A percentile compares a stretch with the other conserved stretches of the same genome.
These are phyloP conservation scores for Anomalospiza imberbis DNA, from an alignment of 2,797 vertebrate genomes.

Conservation along the genomic window DNA sequence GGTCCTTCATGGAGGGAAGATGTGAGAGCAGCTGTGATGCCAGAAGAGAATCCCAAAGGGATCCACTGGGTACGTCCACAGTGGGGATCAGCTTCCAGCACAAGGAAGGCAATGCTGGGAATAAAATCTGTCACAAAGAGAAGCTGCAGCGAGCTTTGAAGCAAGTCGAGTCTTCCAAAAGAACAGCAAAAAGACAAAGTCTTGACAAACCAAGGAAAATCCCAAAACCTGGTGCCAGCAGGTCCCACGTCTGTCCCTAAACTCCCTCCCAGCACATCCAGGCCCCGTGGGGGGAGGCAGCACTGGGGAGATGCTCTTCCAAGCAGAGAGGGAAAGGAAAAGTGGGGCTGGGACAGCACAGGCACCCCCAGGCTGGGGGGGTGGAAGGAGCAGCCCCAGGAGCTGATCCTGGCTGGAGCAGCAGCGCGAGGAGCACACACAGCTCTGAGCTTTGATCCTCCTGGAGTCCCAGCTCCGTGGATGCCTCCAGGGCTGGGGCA, in stretches of 20 bases:
- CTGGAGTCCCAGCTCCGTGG: not conserved
- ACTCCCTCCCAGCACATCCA: not conserved
- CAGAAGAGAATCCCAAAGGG: not conserved
- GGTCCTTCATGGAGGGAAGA: not conserved
- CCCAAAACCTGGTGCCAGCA: not conserved
- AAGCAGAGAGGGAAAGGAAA: not conserved
- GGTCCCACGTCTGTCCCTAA: not conserved
- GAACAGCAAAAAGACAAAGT: accelerated
- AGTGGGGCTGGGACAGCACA: accelerated
- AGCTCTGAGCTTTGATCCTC: not conserved
- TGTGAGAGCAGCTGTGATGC: not conserved
- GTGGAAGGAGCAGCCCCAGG: not conserved
- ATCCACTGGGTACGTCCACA: not conserved
- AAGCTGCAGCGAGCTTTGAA: not conserved
- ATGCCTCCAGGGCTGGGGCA: not conserved
- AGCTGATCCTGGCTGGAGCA: not conserved
- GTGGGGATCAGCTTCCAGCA: not conserved
- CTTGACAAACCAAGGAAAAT: not conserved
- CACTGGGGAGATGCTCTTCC: not conserved
- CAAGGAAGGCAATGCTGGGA: not conserved
- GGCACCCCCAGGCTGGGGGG: not conserved
- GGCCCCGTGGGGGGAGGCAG: not conserved
- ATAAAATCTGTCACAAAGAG: not conserved
- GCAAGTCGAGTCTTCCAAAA: not conserved
- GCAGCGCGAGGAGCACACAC: accelerated